These are phyloP conservation scores for Todiramphus chloris DNA, from an alignment of 2,113 vertebrate species.

Conservation along the genomic window DNA sequence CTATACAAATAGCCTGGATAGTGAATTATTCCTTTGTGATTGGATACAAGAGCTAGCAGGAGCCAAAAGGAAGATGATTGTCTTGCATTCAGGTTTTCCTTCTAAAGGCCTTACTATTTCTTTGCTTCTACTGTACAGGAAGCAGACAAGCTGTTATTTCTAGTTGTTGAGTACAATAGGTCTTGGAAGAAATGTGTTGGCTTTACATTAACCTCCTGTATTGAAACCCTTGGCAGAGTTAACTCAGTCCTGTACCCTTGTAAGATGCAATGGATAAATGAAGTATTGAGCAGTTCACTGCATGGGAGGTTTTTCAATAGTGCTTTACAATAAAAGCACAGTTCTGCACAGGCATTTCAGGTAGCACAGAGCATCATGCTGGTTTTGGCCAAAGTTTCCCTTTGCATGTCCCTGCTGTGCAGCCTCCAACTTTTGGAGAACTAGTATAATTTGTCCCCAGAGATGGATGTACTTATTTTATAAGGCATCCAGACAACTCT, in stretches of 20 bases:
- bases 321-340: not conserved
- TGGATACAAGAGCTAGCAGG: constrained; percentile 52
- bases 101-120: constrained; percentile 37
- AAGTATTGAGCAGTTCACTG: constrained; percentile 14
- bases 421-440: not conserved
- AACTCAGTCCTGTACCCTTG: constrained; percentile 29
- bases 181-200: constrained; percentile 12
- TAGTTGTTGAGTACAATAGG: constrained; percentile 49
- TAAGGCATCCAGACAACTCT: not conserved
- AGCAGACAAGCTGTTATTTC: constrained; percentile 59
- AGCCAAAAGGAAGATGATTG: constrained; percentile 46
- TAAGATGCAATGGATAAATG: constrained; percentile 17
- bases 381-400: not conserved
- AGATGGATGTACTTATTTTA: not conserved
- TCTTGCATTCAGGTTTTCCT: constrained; percentile 42
- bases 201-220: constrained; percentile 47
- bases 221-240: constrained; percentile 32
- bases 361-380: not conserved
- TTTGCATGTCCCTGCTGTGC: not conserved
- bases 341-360: not conserved
- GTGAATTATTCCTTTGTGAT: constrained; percentile 61
- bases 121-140: constrained; percentile 50
- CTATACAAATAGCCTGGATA: constrained; percentile 35
- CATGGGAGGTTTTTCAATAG: constrained; percentile 8
- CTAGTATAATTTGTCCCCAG: not conserved